Conservation (phyloP, 2,113 vertebrate genomes). For the Bujurquina vittata region DNA sequence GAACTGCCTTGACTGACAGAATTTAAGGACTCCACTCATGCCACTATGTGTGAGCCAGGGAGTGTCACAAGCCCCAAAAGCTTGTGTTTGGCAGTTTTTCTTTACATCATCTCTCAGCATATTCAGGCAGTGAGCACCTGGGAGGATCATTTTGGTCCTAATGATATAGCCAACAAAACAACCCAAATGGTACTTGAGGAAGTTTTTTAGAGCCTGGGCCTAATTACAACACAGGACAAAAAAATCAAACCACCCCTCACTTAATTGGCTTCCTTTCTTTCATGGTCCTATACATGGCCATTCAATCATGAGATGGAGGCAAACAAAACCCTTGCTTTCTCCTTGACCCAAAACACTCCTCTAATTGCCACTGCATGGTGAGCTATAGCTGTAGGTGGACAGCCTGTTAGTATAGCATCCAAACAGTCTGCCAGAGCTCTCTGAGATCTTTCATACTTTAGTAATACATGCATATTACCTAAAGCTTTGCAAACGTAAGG, state of each 20-base stretch:
- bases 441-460: constrained; percentile 24
- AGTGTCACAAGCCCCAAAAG: constrained; percentile 51
- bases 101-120: constrained; percentile 66
- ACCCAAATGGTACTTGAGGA: constrained; percentile 76
- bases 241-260: constrained; percentile 72
- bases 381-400: constrained; percentile 62
- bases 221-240: constrained; percentile 78
- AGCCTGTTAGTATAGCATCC: constrained; percentile 33
- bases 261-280: constrained; percentile 83
- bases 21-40: constrained; percentile 61
- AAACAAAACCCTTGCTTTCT: constrained; percentile 80
- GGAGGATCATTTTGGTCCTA: constrained; percentile 73
- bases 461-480: not conserved
- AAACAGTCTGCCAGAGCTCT: not conserved
- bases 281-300: constrained; percentile 71
- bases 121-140: constrained; percentile 74
- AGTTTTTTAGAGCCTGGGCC: constrained; percentile 68
- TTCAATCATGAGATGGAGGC: constrained; percentile 78
- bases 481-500: not conserved
- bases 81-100: constrained; percentile 47
- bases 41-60: constrained; percentile 27
- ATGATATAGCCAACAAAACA: constrained; percentile 80
- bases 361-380: constrained; percentile 75
- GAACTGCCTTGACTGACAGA: constrained; percentile 50
- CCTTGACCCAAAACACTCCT: constrained; percentile 77